phyloP scores from a whole-genome alignment of 2,888 invertebrate genomes.

The Leptinotarsa rubiginosa region DNA sequence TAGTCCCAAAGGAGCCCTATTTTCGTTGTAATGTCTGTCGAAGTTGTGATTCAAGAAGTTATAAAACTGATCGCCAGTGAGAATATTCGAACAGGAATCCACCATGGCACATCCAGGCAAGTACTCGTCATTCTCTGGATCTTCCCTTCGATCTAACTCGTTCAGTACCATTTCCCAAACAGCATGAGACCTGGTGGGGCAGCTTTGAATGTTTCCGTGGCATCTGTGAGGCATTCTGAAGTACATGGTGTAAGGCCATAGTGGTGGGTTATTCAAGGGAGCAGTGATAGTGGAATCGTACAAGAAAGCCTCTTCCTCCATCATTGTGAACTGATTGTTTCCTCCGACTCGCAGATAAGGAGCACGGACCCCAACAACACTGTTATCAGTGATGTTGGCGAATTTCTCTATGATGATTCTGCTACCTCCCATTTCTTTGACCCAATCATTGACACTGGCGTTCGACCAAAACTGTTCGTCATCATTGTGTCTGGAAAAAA shows the following conservation, averaged over 20 bases:
- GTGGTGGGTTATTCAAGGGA: slow-evolving; percentile 88
- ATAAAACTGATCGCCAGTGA: slow-evolving; percentile 93
- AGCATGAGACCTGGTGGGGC: slow-evolving; percentile 91
- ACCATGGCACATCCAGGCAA: slow-evolving; percentile 94
- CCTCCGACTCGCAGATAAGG: slow-evolving; percentile 93
- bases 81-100: slow-evolving; percentile 92
- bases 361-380: slow-evolving; percentile 90
- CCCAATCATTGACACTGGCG: slow-evolving; percentile 92
- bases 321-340: slow-evolving; percentile 97
- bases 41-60: slow-evolving; percentile 95
- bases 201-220: slow-evolving; percentile 91
- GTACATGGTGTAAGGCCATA: slow-evolving; percentile 99
- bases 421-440: slow-evolving; percentile 95
- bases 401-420: slow-evolving; percentile 90
- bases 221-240: slow-evolving; percentile 96
- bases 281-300: slow-evolving; percentile 97
- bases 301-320: slow-evolving; percentile 94
- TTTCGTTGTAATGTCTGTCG: slow-evolving; percentile 90
- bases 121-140: slow-evolving; percentile 89
- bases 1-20: slow-evolving; percentile 88
- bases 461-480: slow-evolving; percentile 94
- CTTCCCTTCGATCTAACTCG: slow-evolving; percentile 91
- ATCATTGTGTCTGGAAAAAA: slow-evolving; percentile 81
- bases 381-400: slow-evolving; percentile 90
- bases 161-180: slow-evolving; percentile 98